A percentile compares a stretch with the other conserved stretches of the same genome.
phyloP scores from a whole-genome alignment of 2,888 invertebrate species.

The Halictus ligatus region DNA sequence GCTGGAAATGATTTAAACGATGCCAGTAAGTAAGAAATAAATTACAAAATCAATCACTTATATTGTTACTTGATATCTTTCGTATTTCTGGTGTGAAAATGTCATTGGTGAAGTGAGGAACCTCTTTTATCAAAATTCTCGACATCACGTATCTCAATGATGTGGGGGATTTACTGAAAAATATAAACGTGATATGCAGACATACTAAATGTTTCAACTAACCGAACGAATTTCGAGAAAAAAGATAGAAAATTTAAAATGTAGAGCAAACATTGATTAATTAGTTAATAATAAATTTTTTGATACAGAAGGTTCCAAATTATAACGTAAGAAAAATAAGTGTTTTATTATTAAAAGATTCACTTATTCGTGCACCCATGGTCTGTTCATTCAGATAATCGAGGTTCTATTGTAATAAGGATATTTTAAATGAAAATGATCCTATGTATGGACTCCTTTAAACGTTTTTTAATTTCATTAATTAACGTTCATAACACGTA shows the following conservation, averaged over 20 bases:
- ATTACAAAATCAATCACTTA: neutral
- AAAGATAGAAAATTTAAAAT: neutral
- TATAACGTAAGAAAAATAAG: neutral
- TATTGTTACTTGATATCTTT: neutral
- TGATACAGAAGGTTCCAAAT: neutral
- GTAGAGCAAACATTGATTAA: neutral
- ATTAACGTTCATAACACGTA: conserved; percentile 8
- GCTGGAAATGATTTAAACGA: neutral
- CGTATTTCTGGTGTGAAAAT: neutral
- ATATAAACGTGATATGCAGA: neutral
- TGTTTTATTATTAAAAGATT: neutral
- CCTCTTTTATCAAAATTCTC: neutral
- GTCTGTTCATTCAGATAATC: neutral
- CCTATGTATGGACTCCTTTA: conserved; percentile 2
- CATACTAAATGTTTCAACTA: neutral
- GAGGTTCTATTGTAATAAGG: conserved; percentile 16
- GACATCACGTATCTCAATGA: neutral
- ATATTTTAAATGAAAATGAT: conserved; percentile 11
- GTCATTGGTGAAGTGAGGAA: neutral
- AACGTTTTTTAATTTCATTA: conserved; percentile 19
- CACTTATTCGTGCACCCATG: neutral
- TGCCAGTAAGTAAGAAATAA: neutral
- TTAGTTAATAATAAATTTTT: neutral
- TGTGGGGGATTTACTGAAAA: neutral
- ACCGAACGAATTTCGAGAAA: neutral